Base-by-base conservation (phyloP, 2,797 vertebrate species). In the Setipinna tenuifilis region DNA sequence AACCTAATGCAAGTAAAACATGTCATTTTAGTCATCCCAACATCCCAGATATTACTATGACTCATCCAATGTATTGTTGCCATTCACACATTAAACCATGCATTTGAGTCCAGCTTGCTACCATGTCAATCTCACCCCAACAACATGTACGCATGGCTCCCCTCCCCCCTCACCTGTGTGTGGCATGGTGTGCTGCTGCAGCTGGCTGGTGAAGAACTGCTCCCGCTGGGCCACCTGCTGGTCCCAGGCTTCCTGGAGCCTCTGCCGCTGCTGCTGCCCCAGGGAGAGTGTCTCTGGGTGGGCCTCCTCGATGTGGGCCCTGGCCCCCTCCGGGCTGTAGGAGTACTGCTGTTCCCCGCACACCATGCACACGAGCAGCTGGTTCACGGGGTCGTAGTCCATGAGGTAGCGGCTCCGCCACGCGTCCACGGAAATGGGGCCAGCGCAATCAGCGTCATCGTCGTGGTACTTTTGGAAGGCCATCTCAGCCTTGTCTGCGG, bases 341-440 rank as follows among this genome's bases (percentile, higher is more conserved):
- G 95, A 96, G 91, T 97, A 97, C 91, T 97, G 94, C 88, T 95
- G 95, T 83, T 95, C 95, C 75, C 96, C 96, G 61, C 97, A 98
- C 89, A 97, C 97, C 95, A 97, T 97, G 92, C 97, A 98, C 93
- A 97, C 96, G 92, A 98, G 93, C 87, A 96, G 94, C 93, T 96
- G 97, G 91, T 96, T 97, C 89, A 96, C 94, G 0, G 96, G 95
- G 88, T 98, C 97, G 6, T 96, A 96, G 93, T 98, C 97, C 97
- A 98, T 97, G 91, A 98, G 96, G 94, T 97, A 98, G 90, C 92
- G 89, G 86, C 83, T 93, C 90, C 95, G 92, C 96, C 95, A 96
- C 61, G 89, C 85, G 0, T 54, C 82, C 46, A 91, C 94, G 0
- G 94, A 92, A 35, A 93, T 50, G 0, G 90, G 81, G 19, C 65